Base-by-base conservation (phyloP, 2,797 vertebrate genomes). In the Caiman crocodilus region DNA sequence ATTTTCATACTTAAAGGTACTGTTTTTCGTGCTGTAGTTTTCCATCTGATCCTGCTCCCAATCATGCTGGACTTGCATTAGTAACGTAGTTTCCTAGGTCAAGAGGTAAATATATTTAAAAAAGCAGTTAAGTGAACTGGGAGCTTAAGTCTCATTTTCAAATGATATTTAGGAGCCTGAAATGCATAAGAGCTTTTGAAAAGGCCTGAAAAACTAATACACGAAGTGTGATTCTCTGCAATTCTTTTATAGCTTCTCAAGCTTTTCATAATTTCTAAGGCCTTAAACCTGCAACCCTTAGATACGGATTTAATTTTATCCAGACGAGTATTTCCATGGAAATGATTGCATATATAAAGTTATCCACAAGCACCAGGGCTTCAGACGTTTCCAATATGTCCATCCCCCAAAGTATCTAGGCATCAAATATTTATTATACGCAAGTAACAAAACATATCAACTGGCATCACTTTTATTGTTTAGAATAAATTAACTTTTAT, bases 1-100 rank as follows among this genome's bases (percentile, higher is more conserved):
- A 1, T 80, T 89, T 89, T 15, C 82, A 71, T 32, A 82, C 92
- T 89, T 92, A 28, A 74, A 61, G 50, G 76, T 91, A 76, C 14
- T 84, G 58, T 59, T 85, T 35, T 82, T 93, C 16, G 0, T n/a
- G 28, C 25, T 16, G n/a, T 35, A 25, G 9, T 42, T 91, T 83
- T 85, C 30, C 30, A 61, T 64, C 57, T 64, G 67, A 73, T 67
- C 30, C 14, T 76, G 6, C 28, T 89, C 91, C 59, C 42, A 59
- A 56, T 90, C 30, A 78, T 90, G 25, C 57, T 61, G 64, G 76
- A 17, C 42, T 87, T 30, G 58, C 35, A 88, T 64, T 76, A 73
- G 76, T 87, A 86, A 58, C 15, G 25, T 13, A 58, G 11, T 63
- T 50, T 42, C 14, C 6, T 78, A 82, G 61, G 10, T 50, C 61